A percentile compares a stretch with the other conserved stretches of the same genome.
phyloP scores from a whole-genome alignment of 2,113 vertebrate species.

The Hippocampus guttulatus region DNA sequence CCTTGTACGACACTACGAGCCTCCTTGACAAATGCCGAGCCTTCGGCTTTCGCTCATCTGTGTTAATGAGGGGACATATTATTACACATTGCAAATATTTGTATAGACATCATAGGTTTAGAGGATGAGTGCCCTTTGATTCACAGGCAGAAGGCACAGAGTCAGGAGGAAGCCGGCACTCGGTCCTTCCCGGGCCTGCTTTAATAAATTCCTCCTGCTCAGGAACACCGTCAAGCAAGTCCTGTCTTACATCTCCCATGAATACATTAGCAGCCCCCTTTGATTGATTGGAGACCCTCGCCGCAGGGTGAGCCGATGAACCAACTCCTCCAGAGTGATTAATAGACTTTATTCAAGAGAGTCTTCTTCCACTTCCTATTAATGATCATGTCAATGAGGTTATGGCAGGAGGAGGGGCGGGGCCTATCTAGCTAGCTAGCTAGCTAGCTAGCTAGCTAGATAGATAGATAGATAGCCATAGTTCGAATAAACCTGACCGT shows the following conservation, averaged over 20 bases:
- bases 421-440: not conserved
- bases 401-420: conserved; percentile 13
- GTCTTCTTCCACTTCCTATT: conserved; percentile 71
- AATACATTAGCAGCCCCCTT: conserved; percentile 71
- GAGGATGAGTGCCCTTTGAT: conserved; percentile 58
- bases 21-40: conserved; percentile 67
- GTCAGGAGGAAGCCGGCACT: conserved; percentile 28
- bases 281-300: conserved; percentile 75
- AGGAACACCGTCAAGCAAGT: conserved; percentile 76
- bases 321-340: conserved; percentile 72
- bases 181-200: conserved; percentile 50
- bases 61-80: conserved; percentile 73
- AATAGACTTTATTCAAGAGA: conserved; percentile 80
- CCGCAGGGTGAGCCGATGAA: conserved; percentile 69
- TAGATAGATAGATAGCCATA: no score
- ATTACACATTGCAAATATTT: conserved; percentile 69
- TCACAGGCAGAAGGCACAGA: conserved; percentile 36
- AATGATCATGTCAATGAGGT: conserved; percentile 73
- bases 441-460: not conserved
- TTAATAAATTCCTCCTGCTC: conserved; percentile 76
- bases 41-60: conserved; percentile 58
- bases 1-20: conserved; percentile 64
- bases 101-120: conserved; percentile 54
- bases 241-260: conserved; percentile 71
- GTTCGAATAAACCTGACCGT: no score